These are phyloP conservation scores for Halictus ligatus DNA, from an alignment of 2,888 invertebrate species.

Conservation along the genomic window DNA sequence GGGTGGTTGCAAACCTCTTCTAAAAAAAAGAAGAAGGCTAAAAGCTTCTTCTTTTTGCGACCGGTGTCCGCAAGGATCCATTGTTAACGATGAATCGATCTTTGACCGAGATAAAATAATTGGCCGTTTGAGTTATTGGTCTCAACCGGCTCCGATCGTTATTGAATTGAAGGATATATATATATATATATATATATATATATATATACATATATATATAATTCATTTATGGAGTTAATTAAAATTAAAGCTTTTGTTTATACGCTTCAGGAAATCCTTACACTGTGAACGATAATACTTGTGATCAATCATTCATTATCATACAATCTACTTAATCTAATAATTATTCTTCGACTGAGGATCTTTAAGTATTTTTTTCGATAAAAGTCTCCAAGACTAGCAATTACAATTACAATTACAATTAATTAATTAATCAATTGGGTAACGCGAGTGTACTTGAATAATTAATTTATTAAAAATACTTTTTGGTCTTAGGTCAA, in stretches of 20 bases:
- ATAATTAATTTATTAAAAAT: not conserved
- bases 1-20: conserved; percentile 33
- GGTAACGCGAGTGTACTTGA: not conserved
- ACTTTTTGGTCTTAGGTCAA: not conserved
- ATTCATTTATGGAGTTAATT: not conserved
- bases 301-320: too few relatives aligned
- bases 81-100: conserved; percentile 29
- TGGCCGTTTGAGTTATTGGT: not conserved
- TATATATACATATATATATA: too few relatives aligned
- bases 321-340: not conserved
- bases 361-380: not conserved
- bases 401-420: not conserved
- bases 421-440: too few relatives aligned
- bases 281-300: too few relatives aligned
- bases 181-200: too few relatives aligned
- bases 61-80: not conserved
- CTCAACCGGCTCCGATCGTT: not conserved
- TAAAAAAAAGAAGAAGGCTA: conserved; percentile 49
- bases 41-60: conserved; percentile 7
- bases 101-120: conserved; percentile 13
- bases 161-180: not conserved
- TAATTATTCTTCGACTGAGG: not conserved
- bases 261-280: not conserved
- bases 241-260: not conserved
- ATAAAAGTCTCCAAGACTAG: not conserved